Conservation (phyloP, 2,888 invertebrate species). For the Orthonevra nobilis region DNA sequence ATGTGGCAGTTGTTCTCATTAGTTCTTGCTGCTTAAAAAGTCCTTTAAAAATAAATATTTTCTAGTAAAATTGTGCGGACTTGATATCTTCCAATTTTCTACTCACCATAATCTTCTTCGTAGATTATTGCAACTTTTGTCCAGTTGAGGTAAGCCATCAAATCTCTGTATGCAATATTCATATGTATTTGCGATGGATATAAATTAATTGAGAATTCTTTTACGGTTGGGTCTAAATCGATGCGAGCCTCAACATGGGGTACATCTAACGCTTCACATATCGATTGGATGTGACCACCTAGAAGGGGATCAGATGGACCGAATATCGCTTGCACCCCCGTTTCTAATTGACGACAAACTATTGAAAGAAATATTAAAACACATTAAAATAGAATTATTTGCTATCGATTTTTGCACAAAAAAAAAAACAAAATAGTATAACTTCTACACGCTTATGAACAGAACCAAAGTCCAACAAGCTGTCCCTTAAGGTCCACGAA, state of each 20-base stretch:
- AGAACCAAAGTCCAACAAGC: too few relatives aligned
- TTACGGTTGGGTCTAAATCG: conserved; percentile 82
- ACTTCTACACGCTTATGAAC: too few relatives aligned
- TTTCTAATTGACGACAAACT: conserved; percentile 84
- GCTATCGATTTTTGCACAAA: too few relatives aligned
- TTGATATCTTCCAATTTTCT: not conserved
- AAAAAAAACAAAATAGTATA: too few relatives aligned
- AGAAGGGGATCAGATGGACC: conserved; percentile 92
- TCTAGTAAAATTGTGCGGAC: not conserved
- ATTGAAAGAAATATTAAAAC: not conserved
- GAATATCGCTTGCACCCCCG: conserved; percentile 92
- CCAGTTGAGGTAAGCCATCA: conserved; percentile 95
- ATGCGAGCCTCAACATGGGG: conserved; percentile 91
- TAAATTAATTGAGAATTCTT: conserved; percentile 91
- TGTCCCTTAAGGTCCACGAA: too few relatives aligned
- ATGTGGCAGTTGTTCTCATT: conserved; percentile 85
- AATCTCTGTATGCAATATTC: conserved; percentile 91
- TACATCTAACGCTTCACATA: conserved; percentile 93
- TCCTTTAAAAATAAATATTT: conserved; percentile 82
- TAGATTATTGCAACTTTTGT: conserved; percentile 95
- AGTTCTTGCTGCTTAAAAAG: conserved; percentile 92
- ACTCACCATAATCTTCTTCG: conserved; percentile 92
- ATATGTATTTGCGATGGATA: conserved; percentile 91
- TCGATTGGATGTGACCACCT: conserved; percentile 91
- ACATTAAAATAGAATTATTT: not conserved